These are phyloP conservation scores for Myotis vivesi DNA, from an alignment of 2,797 vertebrate species.

Conservation along the genomic window DNA sequence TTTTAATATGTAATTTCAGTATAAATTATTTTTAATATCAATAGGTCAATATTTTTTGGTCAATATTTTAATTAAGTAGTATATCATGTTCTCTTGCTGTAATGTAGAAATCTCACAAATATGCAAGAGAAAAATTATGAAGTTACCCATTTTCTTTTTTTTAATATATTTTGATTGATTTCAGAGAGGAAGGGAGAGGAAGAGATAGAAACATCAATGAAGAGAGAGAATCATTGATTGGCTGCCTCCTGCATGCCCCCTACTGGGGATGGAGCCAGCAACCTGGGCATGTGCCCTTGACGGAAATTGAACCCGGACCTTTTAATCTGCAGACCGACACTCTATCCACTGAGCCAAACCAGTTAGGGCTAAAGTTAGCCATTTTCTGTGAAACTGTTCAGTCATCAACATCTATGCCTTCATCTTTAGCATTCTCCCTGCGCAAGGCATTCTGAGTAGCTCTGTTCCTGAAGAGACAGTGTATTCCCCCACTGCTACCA, in stretches of 20 bases:
- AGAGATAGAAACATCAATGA: too few relatives aligned
- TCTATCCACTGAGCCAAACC: too few relatives aligned
- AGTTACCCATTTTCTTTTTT: not conserved
- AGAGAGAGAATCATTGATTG: too few relatives aligned
- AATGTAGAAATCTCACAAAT: constrained; percentile 8
- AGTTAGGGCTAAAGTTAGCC: not conserved
- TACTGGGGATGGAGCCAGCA: too few relatives aligned
- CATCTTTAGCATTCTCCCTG: not conserved
- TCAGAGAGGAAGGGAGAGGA: too few relatives aligned
- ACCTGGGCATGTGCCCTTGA: too few relatives aligned
- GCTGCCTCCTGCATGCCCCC: too few relatives aligned
- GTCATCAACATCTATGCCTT: not conserved
- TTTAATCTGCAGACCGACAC: too few relatives aligned
- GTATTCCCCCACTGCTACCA: not conserved
- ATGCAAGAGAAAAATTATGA: not conserved
- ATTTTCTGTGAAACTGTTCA: not conserved
- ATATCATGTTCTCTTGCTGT: not conserved
- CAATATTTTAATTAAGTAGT: constrained; percentile 54
- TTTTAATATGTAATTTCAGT: not conserved
- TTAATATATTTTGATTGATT: too few relatives aligned
- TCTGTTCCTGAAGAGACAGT: not conserved
- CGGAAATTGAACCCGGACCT: too few relatives aligned
- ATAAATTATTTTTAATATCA: not conserved
- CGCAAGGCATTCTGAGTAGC: too few relatives aligned
- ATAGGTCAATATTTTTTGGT: constrained; percentile 34